Evolutionary conservation across 1,140 invertebrate species (phyloP), one percentile per base, ranked within the genome.

Genomic region (Heliconius himera): DNA sequence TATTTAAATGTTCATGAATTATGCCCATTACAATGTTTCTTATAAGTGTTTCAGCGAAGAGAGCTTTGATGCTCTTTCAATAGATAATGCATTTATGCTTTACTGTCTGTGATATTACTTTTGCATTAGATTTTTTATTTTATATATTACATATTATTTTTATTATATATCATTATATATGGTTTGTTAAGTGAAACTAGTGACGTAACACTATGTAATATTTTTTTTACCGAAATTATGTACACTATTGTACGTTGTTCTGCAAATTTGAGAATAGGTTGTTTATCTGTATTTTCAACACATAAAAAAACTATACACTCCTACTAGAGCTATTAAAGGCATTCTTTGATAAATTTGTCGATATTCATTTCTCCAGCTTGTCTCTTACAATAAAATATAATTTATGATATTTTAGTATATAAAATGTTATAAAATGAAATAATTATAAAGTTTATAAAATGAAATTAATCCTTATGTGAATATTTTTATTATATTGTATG

Each of bases 1-100:
- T 38, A 26, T 49, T 74, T 49, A 66, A 66, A 66, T 66, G 60
- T 66, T 66, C 60, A 66, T 66, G 60, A 66, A 66, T 66, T 66
- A 66, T 66, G 60, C 60, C 13, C 60, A 66, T 51, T 49, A 51
- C 46, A 54, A 36, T 71, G 41, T 72, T 72, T 77, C 46, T 51
- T 72, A 41, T 74, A 74, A 54, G 73, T 29, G 73, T 74, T 74
- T 33, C 20, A 72, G 70, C 60, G 60, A 13, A 9, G 26, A 38
- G 29, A 18, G 18, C 70, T 72, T 72, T 72, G 70, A 72, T n/a
- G 29, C n/a, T 36, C 70, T 38, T 20, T 66, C 26, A 66, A 66
- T 66, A 29, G 9, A 29, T 66, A 29, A 66, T 29, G 11, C 8
- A 11, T 9, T 72, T 22, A 72, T 72, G 20, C 8, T 72, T 72